Conservation (phyloP, 2,113 vertebrate genomes). For the Regulus satrapa region DNA sequence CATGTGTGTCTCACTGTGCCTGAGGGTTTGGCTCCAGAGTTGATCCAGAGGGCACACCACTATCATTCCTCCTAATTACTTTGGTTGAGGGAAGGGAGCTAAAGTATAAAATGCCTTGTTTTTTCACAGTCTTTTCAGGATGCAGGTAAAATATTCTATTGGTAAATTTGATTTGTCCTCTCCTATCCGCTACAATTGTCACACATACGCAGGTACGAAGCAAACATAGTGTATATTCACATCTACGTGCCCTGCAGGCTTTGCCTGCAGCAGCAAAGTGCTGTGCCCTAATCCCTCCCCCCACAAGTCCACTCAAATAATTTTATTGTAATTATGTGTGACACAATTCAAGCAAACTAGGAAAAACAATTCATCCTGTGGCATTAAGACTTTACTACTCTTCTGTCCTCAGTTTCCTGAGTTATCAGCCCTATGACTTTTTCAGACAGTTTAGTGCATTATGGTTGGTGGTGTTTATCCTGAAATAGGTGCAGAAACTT, state of each 20-base stretch:
- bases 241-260: constrained; percentile 52
- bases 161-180: constrained; percentile 40
- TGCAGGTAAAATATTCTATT: constrained; percentile 41
- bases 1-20: not conserved
- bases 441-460: not conserved
- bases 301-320: constrained; percentile 1
- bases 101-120: not conserved
- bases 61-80: not conserved
- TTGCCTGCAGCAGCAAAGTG: constrained; percentile 59
- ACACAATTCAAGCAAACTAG: constrained; percentile 70
- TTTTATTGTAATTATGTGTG: constrained; percentile 72
- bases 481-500: constrained; percentile 39
- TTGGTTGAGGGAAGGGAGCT: not conserved
- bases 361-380: constrained; percentile 59
- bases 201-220: constrained; percentile 50
- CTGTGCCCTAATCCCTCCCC: constrained; percentile 54
- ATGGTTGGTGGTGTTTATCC: not conserved
- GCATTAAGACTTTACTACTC: constrained; percentile 51
- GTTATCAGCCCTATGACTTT: not conserved
- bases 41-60: not conserved
- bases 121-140: constrained; percentile 18
- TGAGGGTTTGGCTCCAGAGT: not conserved
- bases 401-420: constrained; percentile 20
- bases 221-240: constrained; percentile 52
- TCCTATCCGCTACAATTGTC: constrained; percentile 29